Conservation (phyloP, 2,113 vertebrate genomes). For the Pterocles burchelli region DNA sequence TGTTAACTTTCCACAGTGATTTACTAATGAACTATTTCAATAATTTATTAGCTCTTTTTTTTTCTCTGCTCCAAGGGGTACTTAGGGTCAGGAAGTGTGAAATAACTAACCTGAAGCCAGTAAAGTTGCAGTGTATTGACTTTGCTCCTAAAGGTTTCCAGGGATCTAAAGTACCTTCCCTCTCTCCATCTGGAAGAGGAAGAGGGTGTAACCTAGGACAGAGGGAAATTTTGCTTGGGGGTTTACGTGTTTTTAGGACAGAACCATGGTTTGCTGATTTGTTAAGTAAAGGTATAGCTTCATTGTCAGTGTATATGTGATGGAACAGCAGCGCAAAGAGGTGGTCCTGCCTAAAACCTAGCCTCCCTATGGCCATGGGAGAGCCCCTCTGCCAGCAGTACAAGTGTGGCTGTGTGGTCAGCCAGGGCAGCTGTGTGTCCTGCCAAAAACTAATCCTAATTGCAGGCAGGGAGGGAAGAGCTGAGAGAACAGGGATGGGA, state of each 20-base stretch:
- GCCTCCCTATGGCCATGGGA: rapidly evolving
- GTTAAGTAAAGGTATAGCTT: not conserved
- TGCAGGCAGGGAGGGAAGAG: not conserved
- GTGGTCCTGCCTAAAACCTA: not conserved
- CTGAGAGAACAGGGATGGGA: not conserved
- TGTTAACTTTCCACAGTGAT: not conserved
- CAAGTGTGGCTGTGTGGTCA: not conserved
- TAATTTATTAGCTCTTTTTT: not conserved
- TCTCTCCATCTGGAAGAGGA: not conserved
- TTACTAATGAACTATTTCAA: conserved; percentile 2
- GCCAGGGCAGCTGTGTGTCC: not conserved
- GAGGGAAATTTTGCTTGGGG: not conserved
- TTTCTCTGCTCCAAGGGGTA: not conserved
- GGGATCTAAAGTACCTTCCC: not conserved
- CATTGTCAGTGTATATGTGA: rapidly evolving
- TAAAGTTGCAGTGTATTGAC: not conserved
- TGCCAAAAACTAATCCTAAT: not conserved
- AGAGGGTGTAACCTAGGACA: not conserved
- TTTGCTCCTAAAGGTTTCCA: not conserved
- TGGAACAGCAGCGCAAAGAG: not conserved
- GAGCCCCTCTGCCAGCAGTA: not conserved
- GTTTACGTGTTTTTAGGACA: not conserved
- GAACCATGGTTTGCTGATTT: not conserved
- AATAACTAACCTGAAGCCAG: not conserved
- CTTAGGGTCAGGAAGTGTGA: not conserved